Base-by-base conservation (phyloP, 2,888 invertebrate species). In the Eubasilissa splendida region DNA sequence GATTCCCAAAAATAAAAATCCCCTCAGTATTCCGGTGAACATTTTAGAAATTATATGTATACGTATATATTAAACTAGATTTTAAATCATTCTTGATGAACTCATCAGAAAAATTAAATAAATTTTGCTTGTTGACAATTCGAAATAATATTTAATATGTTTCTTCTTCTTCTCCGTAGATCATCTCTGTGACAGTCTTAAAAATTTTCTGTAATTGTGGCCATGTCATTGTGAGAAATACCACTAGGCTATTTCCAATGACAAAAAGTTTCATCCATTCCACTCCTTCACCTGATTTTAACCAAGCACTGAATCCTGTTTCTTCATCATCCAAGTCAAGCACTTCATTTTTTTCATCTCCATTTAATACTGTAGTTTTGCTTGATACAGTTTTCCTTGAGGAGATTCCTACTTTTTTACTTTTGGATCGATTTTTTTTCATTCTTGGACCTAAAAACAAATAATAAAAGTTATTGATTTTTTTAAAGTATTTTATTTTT, bases 251-350 rank as follows among this genome's bases (percentile, higher is more conserved):
- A 88, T 96, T 96, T 63, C 94, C 93, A 80, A 96, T 89, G 33
- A 96, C 95, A 87, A 96, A 96, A n/a, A 96, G 88, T 87, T 94
- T 94, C 93, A 96, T 93, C 88, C 94, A 95, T 86, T 95, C 95
- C 84, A 94, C 87, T 66, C 94, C 94, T 84, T 93, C 92, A 84
- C 92, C 90, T 85, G 93, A 91, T 74, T 81, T 80, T 60, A 83
- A 63, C 83, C 83, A 83, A 33, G 54, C 33, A 52, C 80, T 75
- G 66, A 83, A 83, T 54, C 83, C 83, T 33, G 53, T 70, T 56
- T 82, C 82, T 71, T 83, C 83, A 42, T 83, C 83, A 50, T 82
- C 82, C 52, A 79, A 42, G 50, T 83, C 83, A 8, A 83, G 52
- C 65, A 82, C 50, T n/a, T 79, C 80, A 22, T 65, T 80, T 33